A percentile compares a stretch with the other conserved stretches of the same genome.
These are phyloP conservation scores for Resseliella maxima DNA, from an alignment of 2,888 invertebrate species.

Conservation along the genomic window DNA sequence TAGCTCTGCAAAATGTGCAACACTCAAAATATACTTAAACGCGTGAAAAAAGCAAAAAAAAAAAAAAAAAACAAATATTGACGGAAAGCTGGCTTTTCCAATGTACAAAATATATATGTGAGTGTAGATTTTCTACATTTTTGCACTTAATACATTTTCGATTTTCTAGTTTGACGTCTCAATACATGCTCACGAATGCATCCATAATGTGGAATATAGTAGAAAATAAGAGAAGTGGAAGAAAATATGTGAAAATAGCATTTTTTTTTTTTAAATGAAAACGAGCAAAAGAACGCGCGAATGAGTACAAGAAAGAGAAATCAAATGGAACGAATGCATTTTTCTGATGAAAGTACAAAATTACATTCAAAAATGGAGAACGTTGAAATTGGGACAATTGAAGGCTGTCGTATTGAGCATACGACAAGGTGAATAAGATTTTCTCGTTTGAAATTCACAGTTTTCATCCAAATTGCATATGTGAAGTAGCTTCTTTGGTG, in stretches of 20 bases:
- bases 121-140: slow-evolving; percentile 6
- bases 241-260: neutral
- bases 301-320: neutral
- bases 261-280: neutral
- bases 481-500: neutral
- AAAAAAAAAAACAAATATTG: too few species aligned
- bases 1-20: too few species aligned
- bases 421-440: neutral
- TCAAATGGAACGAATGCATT: neutral
- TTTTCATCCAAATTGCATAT: neutral
- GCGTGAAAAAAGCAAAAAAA: neutral
- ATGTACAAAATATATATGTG: neutral
- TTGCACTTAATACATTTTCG: slow-evolving; percentile 34
- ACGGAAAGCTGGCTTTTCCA: neutral
- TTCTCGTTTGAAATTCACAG: neutral
- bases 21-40: too few species aligned
- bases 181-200: slow-evolving; percentile 24
- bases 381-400: neutral
- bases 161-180: slow-evolving; percentile 44
- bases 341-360: slow-evolving; percentile 29
- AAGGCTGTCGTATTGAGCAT: slow-evolving; percentile 13
- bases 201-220: slow-evolving; percentile 12
- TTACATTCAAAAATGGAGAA: slow-evolving; percentile 22
- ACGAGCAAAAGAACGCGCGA: neutral
- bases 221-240: slow-evolving; percentile 8